phyloP scores from a whole-genome alignment of 2,113 vertebrate species.

The Embiotoca jacksoni region DNA sequence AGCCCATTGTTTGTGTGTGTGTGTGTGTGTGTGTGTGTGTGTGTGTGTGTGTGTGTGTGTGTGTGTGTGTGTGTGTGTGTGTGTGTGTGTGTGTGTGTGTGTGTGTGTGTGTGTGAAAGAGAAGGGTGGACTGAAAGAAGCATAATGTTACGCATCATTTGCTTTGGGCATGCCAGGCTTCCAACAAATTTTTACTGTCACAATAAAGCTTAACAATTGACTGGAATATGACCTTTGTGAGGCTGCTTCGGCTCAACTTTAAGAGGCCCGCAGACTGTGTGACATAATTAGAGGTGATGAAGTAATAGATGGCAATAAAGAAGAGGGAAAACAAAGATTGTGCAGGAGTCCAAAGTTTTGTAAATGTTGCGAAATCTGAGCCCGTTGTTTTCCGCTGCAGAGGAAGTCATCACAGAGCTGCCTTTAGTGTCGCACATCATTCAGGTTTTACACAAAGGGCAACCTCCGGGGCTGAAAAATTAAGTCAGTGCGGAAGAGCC shows the following conservation, averaged over 20 bases:
- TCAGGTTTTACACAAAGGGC: background rate
- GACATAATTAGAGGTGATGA: background rate
- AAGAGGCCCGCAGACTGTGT: background rate
- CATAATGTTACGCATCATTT: conserved; percentile 19
- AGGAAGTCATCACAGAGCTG: background rate
- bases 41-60: no score
- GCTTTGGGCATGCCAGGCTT: background rate
- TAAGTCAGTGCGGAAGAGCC: no score
- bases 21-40: no score
- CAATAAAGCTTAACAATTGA: conserved; percentile 10
- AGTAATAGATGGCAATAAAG: background rate
- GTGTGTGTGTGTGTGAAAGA: background rate
- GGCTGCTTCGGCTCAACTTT: background rate
- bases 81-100: no score
- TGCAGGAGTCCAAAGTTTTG: no score
- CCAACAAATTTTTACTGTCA: background rate
- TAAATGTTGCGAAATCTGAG: background rate
- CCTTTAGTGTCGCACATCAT: background rate
- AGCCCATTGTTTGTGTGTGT: no score
- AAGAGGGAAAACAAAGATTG: background rate
- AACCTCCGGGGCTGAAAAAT: no score
- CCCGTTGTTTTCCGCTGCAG: no score
- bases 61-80: no score
- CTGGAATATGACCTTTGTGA: conserved; percentile 5
- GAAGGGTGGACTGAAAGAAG: conserved; percentile 26